A percentile compares a stretch with the other conserved stretches of the same genome.
Evolutionary conservation across 2,888 invertebrate genomes (phyloP).

Genomic region (Thecocarcelia acutangulata): DNA sequence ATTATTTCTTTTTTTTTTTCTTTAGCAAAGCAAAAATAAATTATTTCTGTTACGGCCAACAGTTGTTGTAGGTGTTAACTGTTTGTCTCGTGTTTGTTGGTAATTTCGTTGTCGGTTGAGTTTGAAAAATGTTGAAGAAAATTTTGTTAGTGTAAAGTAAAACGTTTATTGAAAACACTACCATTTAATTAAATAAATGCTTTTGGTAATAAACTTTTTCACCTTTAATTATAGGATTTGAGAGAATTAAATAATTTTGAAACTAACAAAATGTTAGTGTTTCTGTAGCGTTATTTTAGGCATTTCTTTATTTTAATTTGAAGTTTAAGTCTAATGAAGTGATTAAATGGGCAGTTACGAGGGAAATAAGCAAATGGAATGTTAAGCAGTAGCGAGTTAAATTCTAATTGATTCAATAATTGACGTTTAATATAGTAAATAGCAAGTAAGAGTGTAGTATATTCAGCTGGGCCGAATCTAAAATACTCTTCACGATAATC

Average conservation of each 20-base stretch:
- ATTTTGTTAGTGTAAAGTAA: conserved; percentile 6
- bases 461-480: too few relatives aligned
- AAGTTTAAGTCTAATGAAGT: not conserved
- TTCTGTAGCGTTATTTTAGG: not conserved
- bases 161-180: conserved; percentile 59
- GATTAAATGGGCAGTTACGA: not conserved
- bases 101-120: conserved; percentile 28
- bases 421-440: too few relatives aligned
- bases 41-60: conserved; percentile 9
- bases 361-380: not conserved
- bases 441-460: too few relatives aligned
- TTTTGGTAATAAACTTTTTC: conserved; percentile 38
- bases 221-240: conserved; percentile 58
- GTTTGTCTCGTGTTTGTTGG: conserved; percentile 57
- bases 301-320: conserved; percentile 28
- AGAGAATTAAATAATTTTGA: conserved; percentile 45
- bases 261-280: conserved; percentile 24
- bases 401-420: too few relatives aligned
- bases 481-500: too few relatives aligned
- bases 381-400: too few relatives aligned
- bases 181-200: conserved; percentile 47
- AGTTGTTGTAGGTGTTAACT: conserved; percentile 56
- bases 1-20: conserved; percentile 8
- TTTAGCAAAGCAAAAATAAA: not conserved
- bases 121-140: not conserved